phyloP scores from a whole-genome alignment of 2,888 invertebrate species.

The Tenthredo livida region DNA sequence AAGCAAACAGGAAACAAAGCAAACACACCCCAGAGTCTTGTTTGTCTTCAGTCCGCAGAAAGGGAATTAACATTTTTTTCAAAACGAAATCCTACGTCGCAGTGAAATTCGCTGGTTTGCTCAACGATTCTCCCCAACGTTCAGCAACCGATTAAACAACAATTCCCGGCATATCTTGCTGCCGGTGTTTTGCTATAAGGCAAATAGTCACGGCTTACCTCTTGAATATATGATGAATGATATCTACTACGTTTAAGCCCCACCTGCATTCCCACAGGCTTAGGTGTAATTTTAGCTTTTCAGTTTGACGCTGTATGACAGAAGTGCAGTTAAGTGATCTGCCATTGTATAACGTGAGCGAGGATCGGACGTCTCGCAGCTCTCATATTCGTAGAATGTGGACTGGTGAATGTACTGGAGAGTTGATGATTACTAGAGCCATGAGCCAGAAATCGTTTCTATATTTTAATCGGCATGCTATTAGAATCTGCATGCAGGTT shows the following conservation, averaged over 20 bases:
- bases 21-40: neutral
- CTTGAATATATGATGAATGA: neutral
- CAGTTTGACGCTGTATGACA: neutral
- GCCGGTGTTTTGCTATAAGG: neutral
- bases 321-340: conserved; percentile 8
- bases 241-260: neutral
- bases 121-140: neutral
- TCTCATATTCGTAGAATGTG: neutral
- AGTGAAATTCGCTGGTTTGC: neutral
- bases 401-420: neutral
- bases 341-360: neutral
- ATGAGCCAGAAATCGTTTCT: neutral
- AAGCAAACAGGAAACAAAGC: neutral
- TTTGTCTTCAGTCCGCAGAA: neutral
- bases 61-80: neutral
- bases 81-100: neutral
- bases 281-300: neutral
- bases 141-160: neutral
- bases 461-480: neutral
- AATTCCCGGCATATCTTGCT: neutral
- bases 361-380: neutral
- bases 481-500: neutral
- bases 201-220: neutral
- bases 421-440: neutral
- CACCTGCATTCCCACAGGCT: conserved; percentile 5